Base-by-base conservation (phyloP, 2,888 invertebrate genomes). In the Pandemis cinnamomeana region DNA sequence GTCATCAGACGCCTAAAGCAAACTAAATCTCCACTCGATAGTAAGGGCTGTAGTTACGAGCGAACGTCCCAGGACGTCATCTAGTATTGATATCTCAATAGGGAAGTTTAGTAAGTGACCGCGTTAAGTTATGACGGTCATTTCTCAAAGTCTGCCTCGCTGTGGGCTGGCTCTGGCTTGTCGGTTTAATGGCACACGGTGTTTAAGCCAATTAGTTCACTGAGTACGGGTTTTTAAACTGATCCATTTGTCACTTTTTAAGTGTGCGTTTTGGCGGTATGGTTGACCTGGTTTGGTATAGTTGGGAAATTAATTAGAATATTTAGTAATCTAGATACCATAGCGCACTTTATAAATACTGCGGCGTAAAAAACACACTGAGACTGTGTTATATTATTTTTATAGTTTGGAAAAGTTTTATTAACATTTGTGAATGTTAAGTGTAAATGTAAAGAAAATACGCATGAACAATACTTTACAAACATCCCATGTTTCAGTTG, bases 11-110 rank as follows among this genome's bases (percentile, higher is more conserved):
- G 61, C 70, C 61, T 71, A 53, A 66, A 71, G 74, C 67, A 6
- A 72, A 73, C 55, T 71, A 62, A 53, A 74, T 71, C 27, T 58
- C 58, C n/a, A 51, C 79, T 76, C 71, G 78, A 74, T 85, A 77
- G 88, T 88, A 88, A 78, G 88, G 86, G 85, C 80, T 72, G 80
- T 89, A 89, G 88, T 88, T 46, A 46, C 46, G 89, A 87, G 82
- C 81, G 85, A 84, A 86, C 87, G 89, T 86, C 88, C 84, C 86
- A 77, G 83, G 79, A 82, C 90, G 89, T 92, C 92, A 90, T 92
- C 91, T 90, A 84, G 84, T 88, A 92, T 90, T 93, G 93, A 93
- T 93, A 91, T 92, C 93, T 93, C 92, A 93, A 93, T 93, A 91
- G 91, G 91, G 91, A 92, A 92, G 92, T 91, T 84, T 91, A 58